These are phyloP conservation scores for Pristiophorus japonicus DNA, from an alignment of 2,113 vertebrate species.

Conservation along the genomic window DNA sequence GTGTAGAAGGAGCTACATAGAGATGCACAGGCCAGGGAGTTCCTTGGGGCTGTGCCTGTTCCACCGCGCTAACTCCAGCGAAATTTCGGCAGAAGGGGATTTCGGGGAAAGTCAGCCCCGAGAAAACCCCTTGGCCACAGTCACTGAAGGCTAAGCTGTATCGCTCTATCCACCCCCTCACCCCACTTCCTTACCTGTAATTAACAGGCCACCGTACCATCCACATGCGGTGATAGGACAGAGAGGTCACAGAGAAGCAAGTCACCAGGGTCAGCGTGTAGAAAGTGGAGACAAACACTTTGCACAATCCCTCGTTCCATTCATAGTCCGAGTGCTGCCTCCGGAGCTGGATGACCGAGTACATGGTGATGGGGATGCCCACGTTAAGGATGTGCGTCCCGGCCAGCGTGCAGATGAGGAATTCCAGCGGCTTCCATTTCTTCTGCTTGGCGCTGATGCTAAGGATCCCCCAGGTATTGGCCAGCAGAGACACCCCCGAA, in stretches of 20 bases:
- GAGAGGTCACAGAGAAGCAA: slow-evolving; percentile 85
- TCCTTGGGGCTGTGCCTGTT: no score
- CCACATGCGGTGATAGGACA: slow-evolving; percentile 95
- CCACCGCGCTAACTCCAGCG: no score
- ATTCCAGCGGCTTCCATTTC: slow-evolving; percentile 88
- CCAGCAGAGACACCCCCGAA: slow-evolving; percentile 76
- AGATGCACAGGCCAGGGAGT: no score
- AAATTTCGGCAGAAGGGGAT: no score
- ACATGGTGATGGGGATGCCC: slow-evolving; percentile 81
- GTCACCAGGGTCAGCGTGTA: slow-evolving; percentile 87
- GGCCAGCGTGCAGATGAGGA: slow-evolving; percentile 78
- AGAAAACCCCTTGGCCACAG: neutral
- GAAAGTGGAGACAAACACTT: slow-evolving; percentile 88
- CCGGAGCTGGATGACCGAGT: slow-evolving; percentile 76
- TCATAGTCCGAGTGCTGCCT: slow-evolving; percentile 73
- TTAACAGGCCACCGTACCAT: slow-evolving; percentile 94
- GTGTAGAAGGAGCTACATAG: no score
- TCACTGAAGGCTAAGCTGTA: neutral
- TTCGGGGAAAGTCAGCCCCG: neutral
- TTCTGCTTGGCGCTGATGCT: slow-evolving; percentile 87
- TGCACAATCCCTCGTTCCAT: slow-evolving; percentile 89
- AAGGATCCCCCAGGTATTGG: slow-evolving; percentile 86
- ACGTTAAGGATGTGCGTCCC: slow-evolving; percentile 89
- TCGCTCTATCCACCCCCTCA: neutral
- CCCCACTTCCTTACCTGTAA: slow-evolving; percentile 80